Percentiles rank a stretch among this genome's conserved stretches.
Conservation (phyloP, 2,888 invertebrate genomes). For the Dione juno region DNA sequence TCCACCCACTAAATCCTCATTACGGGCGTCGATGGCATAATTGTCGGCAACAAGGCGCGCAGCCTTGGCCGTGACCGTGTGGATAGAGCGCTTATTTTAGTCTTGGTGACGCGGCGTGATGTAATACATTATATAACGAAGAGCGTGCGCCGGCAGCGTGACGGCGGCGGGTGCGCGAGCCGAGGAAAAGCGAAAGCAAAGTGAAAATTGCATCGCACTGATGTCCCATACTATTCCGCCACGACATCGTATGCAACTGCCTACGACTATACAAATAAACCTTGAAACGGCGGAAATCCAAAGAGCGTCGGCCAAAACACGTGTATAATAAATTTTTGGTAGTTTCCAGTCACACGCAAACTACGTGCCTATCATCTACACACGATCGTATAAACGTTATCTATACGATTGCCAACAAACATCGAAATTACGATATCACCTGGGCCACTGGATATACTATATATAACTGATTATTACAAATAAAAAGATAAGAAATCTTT, state of each 20-base stretch:
- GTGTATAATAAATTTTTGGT: conserved; percentile 24
- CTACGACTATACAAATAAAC: conserved; percentile 11
- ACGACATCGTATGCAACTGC: conserved; percentile 14
- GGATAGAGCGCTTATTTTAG: conserved; percentile 80
- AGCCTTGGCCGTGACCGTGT: conserved; percentile 83
- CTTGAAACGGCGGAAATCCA: conserved; percentile 11
- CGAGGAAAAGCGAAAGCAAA: conserved; percentile 77
- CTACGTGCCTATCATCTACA: background rate
- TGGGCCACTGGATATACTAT: background rate
- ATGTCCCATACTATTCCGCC: conserved; percentile 36
- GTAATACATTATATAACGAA: conserved; percentile 76
- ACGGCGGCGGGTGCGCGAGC: conserved; percentile 53
- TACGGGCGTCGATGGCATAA: conserved; percentile 72
- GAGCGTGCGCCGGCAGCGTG: conserved; percentile 64
- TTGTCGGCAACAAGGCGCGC: conserved; percentile 73
- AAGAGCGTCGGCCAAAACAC: conserved; percentile 9
- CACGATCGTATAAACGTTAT: conserved; percentile 33
- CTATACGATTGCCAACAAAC: conserved; percentile 7
- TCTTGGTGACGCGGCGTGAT: conserved; percentile 76
- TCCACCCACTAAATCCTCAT: conserved; percentile 82
- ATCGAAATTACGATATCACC: conserved; percentile 22
- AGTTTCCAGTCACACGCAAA: conserved; percentile 15
- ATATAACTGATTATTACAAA: conserved; percentile 14
- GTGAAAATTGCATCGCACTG: conserved; percentile 64
- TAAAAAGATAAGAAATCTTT: conserved; percentile 10